Conservation (phyloP, 2,797 vertebrate genomes). For the Brachyalestes nurse region DNA sequence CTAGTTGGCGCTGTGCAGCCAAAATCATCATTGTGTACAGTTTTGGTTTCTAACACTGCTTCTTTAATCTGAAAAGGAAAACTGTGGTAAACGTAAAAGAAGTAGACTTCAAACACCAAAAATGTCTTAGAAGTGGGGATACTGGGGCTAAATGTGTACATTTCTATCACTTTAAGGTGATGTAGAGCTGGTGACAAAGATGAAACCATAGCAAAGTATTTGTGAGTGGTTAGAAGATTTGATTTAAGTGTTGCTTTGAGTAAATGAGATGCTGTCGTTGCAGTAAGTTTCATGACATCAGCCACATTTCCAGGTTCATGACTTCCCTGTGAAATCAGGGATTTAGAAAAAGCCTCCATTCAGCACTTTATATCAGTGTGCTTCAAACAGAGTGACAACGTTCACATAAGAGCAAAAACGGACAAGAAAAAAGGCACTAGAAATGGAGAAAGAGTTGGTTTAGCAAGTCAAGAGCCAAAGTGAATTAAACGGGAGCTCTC, state of each 20-base stretch:
- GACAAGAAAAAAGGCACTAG: neutral
- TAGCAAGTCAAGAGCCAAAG: conserved; percentile 5
- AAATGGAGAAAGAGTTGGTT: conserved; percentile 11
- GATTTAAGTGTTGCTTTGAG: conserved; percentile 11
- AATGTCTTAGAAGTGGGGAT: too few relatives aligned
- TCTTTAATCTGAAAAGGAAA: too few relatives aligned
- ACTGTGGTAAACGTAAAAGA: neutral
- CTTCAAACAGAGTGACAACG: neutral
- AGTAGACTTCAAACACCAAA: neutral
- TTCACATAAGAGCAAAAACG: neutral
- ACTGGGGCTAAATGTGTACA: too few relatives aligned
- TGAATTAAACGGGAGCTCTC: neutral
- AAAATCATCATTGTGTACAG: too few relatives aligned
- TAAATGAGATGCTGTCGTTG: conserved; percentile 29
- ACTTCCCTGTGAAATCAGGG: conserved; percentile 20
- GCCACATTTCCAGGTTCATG: conserved; percentile 24
- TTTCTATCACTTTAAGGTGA: too few relatives aligned
- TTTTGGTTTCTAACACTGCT: neutral
- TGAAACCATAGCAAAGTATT: neutral
- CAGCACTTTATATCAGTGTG: conserved; percentile 17
- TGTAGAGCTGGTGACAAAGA: neutral
- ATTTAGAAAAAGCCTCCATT: conserved; percentile 24
- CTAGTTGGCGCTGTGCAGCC: too few relatives aligned
- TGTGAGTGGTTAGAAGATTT: neutral
- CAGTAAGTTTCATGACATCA: conserved; percentile 1